Percentiles rank a stretch among this genome's conserved stretches.
phyloP scores from a whole-genome alignment of 2,113 vertebrate genomes.

The Callorhinus ursinus region DNA sequence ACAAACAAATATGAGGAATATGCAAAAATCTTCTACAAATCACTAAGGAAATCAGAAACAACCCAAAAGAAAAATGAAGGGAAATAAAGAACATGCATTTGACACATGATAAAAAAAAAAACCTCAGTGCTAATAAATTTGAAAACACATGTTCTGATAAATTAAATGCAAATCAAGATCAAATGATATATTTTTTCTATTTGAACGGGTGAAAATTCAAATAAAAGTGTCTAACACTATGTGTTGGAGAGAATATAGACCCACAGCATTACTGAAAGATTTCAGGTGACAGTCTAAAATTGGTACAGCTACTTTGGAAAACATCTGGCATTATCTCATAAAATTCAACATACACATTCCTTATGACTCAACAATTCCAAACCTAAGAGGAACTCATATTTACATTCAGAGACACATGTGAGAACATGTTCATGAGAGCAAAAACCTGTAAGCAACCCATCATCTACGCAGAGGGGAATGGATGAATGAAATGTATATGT shows the following conservation, averaged over 20 bases:
- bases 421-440: background rate
- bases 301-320: background rate
- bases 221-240: background rate
- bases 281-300: background rate
- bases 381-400: background rate
- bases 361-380: constrained; percentile 5
- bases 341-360: background rate
- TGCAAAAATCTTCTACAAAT: background rate
- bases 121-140: background rate
- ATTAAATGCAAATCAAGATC: background rate
- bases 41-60: background rate
- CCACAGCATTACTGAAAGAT: background rate
- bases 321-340: background rate
- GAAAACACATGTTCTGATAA: background rate
- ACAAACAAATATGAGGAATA: background rate
- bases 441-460: background rate
- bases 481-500: background rate
- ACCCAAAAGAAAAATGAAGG: background rate
- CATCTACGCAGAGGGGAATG: background rate
- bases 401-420: background rate
- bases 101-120: constrained; percentile 8
- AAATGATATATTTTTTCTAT: background rate
- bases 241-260: background rate
- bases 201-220: background rate
- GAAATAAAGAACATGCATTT: background rate